Percentiles rank a stretch among this genome's conserved stretches.
Conservation (phyloP, 2,888 invertebrate genomes). For the Lepidonotus clava region DNA sequence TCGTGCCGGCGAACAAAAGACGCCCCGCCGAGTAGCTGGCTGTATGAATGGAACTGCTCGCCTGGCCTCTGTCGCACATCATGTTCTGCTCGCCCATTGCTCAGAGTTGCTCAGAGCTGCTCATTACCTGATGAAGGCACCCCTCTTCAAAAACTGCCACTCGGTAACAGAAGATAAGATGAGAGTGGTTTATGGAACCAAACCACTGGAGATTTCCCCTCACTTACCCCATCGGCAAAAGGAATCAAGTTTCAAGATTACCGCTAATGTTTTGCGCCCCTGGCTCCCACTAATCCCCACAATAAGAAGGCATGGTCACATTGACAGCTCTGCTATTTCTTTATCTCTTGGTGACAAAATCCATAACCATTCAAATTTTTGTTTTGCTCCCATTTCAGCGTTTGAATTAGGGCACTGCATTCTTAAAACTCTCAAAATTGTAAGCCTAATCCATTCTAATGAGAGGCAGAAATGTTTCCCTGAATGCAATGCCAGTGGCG, state of each 20-base stretch:
- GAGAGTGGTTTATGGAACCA: neutral
- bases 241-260: conserved; percentile 6
- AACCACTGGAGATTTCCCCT: no score
- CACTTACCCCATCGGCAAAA: neutral
- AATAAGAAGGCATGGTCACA: neutral
- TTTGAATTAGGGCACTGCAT: no score
- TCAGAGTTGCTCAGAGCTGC: neutral
- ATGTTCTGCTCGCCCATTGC: neutral
- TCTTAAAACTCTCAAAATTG: no score
- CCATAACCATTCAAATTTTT: no score
- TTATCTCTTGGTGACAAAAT: no score
- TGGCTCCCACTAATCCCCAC: neutral
- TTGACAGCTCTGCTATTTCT: no score
- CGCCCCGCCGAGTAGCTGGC: neutral
- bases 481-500: no score
- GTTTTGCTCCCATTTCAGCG: no score
- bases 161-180: neutral
- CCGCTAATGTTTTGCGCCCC: neutral
- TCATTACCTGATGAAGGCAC: neutral
- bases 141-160: neutral
- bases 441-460: no score
- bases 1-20: neutral
- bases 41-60: neutral
- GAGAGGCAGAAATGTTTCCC: no score
- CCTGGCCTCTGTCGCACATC: neutral